Evolutionary conservation across 2,113 vertebrate genomes (phyloP), one percentile per base, ranked within the genome.

Genomic region (Corythoichthys haematopterus): DNA sequence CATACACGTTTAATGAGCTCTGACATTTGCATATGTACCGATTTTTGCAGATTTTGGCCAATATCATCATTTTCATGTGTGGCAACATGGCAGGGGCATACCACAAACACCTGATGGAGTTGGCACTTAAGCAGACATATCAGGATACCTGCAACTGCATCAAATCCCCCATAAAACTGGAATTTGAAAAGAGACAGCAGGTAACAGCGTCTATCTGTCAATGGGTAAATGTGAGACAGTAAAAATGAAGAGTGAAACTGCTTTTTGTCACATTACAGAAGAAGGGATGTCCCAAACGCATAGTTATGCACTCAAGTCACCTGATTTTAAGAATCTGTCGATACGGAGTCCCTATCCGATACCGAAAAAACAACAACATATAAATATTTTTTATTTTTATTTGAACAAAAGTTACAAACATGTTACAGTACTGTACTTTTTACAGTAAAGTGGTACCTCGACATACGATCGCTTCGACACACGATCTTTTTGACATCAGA

Each of bases 141-240:
- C 94, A 97, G 68, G 97, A 99, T 89, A 98, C 97, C 0, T 98
- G 97, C 88, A 98, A 98, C 82, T 98, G 96, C 89, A 98, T 99
- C 87, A 98, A 98, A 83, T 97, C 96, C 8, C 94, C 96, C 5
- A 99, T 99, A 88, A 99, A 99, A 84, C 72, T 99, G 75, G 97
- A 99, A 69, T 99, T 98, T 89, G 96, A 98, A 81, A 99, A 98
- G 77, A 92, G 94, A 33, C 97, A 99, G 65, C 97, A 99, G 95
- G 97, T 98, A 85, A 71, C 58, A 43, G 45, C 16, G 28, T 72
- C 52, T 12, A 20, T 28, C 45, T 15, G 55, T 4, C 13, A 36
- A 36, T 2, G 35, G 53, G 28, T 55, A 11, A 53, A 53, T 28
- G 51, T 53, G 51, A 52, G 51, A 2, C 51, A 2, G n/a, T 15